Conservation (phyloP, 1,140 invertebrate genomes). For the Ooceraea biroi region DNA sequence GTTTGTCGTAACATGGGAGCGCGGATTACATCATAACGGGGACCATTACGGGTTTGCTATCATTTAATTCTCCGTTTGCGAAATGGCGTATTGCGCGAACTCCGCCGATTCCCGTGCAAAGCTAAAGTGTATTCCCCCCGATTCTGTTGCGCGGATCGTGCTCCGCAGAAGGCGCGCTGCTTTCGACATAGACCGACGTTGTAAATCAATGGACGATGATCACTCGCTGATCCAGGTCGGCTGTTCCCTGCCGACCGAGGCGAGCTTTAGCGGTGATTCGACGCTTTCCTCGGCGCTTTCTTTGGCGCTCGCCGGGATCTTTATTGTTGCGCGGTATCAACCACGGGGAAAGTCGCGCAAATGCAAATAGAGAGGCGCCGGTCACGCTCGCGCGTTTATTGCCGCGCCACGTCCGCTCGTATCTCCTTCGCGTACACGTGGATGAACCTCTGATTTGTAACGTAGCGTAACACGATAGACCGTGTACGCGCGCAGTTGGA, state of each 20-base stretch:
- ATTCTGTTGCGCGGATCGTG: neutral
- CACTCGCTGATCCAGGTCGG: conserved; percentile 6
- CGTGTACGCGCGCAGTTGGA: neutral
- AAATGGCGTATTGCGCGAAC: too few species aligned
- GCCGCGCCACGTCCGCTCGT: conserved; percentile 10
- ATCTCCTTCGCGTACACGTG: conserved; percentile 10
- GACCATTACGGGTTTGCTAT: too few species aligned
- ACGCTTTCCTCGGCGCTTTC: conserved; percentile 39
- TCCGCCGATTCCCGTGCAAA: too few species aligned
- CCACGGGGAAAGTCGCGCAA: conserved; percentile 32
- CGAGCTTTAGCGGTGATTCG: neutral
- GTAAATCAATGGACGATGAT: neutral
- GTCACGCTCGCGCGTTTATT: conserved; percentile 51
- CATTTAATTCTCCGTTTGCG: too few species aligned
- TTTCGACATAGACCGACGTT: conserved; percentile 30
- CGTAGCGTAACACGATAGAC: neutral
- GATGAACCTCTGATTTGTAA: conserved; percentile 25
- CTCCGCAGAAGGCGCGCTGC: neutral
- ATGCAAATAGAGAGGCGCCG: conserved; percentile 50
- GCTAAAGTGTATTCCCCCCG: too few species aligned
- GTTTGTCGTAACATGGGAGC: too few species aligned
- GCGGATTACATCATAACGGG: too few species aligned
- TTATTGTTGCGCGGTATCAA: conserved; percentile 21
- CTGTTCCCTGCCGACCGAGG: neutral
- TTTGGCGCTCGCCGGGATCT: conserved; percentile 26